These are phyloP conservation scores for Megaceryle alcyon DNA, from an alignment of 2,797 vertebrate genomes.

Conservation along the genomic window DNA sequence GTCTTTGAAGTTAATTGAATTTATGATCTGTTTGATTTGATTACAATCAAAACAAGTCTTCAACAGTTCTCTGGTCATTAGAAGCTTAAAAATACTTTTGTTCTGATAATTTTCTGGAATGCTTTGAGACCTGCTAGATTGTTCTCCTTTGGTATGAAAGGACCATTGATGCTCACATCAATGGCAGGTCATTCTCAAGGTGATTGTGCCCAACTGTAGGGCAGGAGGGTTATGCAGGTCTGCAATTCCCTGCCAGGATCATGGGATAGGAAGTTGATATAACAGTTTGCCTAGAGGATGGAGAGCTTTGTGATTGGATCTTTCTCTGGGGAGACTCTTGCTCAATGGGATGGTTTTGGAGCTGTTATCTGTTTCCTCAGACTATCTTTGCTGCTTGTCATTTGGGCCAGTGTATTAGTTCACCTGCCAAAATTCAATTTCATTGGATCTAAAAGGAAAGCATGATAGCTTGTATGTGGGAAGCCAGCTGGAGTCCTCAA, in stretches of 20 bases:
- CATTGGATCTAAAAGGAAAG: not conserved
- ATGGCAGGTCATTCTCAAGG: not conserved
- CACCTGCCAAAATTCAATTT: not conserved
- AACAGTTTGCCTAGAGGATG: not conserved
- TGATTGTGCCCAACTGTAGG: not conserved
- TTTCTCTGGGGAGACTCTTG: not conserved
- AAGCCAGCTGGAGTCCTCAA: not conserved
- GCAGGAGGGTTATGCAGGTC: not conserved
- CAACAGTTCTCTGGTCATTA: not conserved
- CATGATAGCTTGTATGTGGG: not conserved
- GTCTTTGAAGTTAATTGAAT: slow-evolving; percentile 27
- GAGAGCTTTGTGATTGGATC: not conserved
- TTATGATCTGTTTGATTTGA: slow-evolving; percentile 16
- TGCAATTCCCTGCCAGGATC: not conserved
- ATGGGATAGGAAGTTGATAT: not conserved
- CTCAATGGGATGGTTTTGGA: not conserved
- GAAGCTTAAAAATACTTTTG: not conserved
- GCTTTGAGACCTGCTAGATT: not conserved
- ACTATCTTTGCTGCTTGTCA: not conserved
- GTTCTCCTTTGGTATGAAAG: not conserved
- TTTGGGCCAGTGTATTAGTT: not conserved
- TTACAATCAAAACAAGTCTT: slow-evolving; percentile 41
- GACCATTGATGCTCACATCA: not conserved
- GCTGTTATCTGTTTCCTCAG: not conserved
- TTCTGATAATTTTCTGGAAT: not conserved